A percentile compares a stretch with the other conserved stretches of the same genome.
Conservation (phyloP, 2,797 vertebrate genomes). For the Schizopygopsis malacanthus region DNA sequence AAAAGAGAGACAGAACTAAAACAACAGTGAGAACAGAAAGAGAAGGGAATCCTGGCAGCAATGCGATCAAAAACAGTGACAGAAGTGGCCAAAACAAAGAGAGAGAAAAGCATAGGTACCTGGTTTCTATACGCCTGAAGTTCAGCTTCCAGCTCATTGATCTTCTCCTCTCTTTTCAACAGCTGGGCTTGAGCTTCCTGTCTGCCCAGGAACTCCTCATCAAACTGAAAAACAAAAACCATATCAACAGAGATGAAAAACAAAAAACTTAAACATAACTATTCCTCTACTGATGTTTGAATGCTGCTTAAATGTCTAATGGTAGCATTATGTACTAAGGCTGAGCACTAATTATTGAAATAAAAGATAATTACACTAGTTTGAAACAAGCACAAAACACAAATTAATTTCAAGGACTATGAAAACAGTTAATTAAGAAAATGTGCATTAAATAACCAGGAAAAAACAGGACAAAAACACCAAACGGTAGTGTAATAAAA, state of each 20-base stretch:
- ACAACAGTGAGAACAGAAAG: not conserved
- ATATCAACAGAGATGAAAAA: not conserved
- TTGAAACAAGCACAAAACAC: constrained; percentile 13
- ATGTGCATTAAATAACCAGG: not conserved
- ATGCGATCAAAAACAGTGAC: constrained; percentile 55
- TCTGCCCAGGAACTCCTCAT: constrained; percentile 91
- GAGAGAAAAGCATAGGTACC: constrained; percentile 75
- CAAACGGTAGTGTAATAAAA: not conserved
- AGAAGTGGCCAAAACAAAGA: constrained; percentile 27
- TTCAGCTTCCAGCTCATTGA: constrained; percentile 87
- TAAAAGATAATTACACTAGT: not conserved
- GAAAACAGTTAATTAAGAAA: not conserved
- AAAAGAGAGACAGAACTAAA: not conserved
- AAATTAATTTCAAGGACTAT: not conserved
- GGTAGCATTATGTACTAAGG: not conserved
- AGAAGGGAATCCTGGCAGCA: not conserved
- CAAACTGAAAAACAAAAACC: constrained; percentile 78
- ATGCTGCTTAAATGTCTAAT: not conserved
- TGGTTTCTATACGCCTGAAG: constrained; percentile 88
- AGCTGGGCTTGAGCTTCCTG: constrained; percentile 91
- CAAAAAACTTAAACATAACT: not conserved
- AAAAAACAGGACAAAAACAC: not conserved
- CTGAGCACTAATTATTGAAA: not conserved
- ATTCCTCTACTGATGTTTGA: not conserved
- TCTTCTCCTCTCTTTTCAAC: constrained; percentile 88